Evolutionary conservation across 2,888 invertebrate species (phyloP).

Genomic region (Myopa tessellatipennis): DNA sequence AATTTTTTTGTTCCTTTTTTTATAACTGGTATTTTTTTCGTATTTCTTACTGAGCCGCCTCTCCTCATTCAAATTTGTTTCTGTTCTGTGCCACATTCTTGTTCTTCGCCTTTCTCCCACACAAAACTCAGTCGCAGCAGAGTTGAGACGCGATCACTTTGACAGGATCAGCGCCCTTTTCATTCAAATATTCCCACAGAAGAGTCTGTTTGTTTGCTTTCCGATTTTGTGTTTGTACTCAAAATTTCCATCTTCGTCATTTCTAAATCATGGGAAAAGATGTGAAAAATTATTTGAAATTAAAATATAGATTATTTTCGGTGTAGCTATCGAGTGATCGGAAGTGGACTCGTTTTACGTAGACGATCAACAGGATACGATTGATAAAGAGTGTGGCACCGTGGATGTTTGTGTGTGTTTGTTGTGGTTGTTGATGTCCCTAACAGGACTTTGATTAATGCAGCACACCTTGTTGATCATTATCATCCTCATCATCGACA

Average conservation of each 20-base stretch:
- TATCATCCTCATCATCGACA: slow-evolving; percentile 1
- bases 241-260: neutral
- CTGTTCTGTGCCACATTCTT: neutral
- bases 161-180: slow-evolving; percentile 43
- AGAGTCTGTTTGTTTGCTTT: neutral
- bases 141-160: slow-evolving; percentile 35
- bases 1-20: neutral
- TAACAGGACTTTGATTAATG: slow-evolving; percentile 59
- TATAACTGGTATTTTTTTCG: slow-evolving; percentile 4
- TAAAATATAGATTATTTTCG: slow-evolving; percentile 7
- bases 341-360: slow-evolving; percentile 35
- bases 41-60: slow-evolving; percentile 1
- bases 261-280: slow-evolving; percentile 51
- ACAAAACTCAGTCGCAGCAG: neutral
- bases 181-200: slow-evolving; percentile 34
- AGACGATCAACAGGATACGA: slow-evolving; percentile 52
- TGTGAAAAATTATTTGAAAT: slow-evolving; percentile 31
- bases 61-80: neutral
- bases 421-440: slow-evolving; percentile 46
- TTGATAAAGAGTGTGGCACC: slow-evolving; percentile 32
- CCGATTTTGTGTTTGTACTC: neutral
- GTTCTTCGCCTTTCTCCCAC: neutral
- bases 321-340: slow-evolving; percentile 19
- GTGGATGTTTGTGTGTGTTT: neutral
- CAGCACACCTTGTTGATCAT: slow-evolving; percentile 56